Base-by-base conservation (phyloP, 2,797 vertebrate genomes). In the Phalloptychus januarius region DNA sequence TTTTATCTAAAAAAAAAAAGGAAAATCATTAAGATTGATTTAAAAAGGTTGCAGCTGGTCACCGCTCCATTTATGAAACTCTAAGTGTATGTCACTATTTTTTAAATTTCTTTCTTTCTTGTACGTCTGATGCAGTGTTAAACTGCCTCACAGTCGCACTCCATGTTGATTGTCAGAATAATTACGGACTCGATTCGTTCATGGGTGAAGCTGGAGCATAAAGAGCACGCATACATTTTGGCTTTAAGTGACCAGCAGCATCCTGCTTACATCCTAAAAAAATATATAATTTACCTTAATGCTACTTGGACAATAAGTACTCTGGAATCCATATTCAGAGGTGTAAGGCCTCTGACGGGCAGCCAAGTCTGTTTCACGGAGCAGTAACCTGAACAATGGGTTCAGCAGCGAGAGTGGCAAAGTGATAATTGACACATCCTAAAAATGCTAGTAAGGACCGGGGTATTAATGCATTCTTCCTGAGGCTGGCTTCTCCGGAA, bases 401-500 rank as follows among this genome's bases (percentile, higher is more conserved):
- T 89, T 92, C 85, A 89, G 86, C 88, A 85, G 78, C 36, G 67
- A 87, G 89, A 86, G 90, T 74, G 74, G 75, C 72, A 88, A 90
- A 91, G 93, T 77, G 86, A 94, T 95, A 95, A 95, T 94, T 94
- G 95, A 95, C 93, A 94, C 87, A 92, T 94, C 88, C 91, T 92
- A 93, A 93, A 93, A 95, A 94, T 88, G 88, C 89, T 91, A 94
- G 93, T 93, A 94, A 94, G 87, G 91, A 93, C 88, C 82, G 86
- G 84, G 89, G 93, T 93, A 95, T 96, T 95, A 95, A 96, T 95
- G 95, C 88, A 84, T 90, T 94, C 89, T 93, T 94, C 92, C 93
- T 92, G 86, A 83, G 93, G 94, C 89, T 90, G 90, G 90, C 89
- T 94, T 95, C 93, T 93, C 90, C 78, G 74, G 91, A 94, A 92